phyloP scores from a whole-genome alignment of 2,113 vertebrate species.

The Dissostichus mawsoni region DNA sequence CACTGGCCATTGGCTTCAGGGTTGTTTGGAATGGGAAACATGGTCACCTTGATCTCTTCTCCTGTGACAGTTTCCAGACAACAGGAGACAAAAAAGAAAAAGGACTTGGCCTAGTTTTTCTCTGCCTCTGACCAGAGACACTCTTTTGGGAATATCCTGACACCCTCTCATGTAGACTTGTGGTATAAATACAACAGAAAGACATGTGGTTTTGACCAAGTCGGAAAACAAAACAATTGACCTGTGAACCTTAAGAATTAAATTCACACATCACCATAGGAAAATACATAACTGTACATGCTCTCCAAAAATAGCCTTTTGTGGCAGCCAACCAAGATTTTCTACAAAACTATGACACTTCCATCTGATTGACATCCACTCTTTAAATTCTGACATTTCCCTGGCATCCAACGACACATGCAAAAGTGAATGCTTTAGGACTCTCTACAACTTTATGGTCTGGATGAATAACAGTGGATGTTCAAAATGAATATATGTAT shows the following conservation, averaged over 20 bases:
- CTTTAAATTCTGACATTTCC: constrained; percentile 17
- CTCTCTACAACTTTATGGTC: constrained; percentile 47
- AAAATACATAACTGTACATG: constrained; percentile 2
- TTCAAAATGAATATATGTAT: constrained; percentile 65
- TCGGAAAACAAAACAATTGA: constrained; percentile 36
- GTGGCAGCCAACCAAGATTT: constrained; percentile 20
- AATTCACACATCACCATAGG: constrained; percentile 18
- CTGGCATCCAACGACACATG: neutral
- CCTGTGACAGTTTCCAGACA: constrained; percentile 68
- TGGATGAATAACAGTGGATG: constrained; percentile 66
- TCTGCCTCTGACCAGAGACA: constrained; percentile 21
- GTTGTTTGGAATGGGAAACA: constrained; percentile 49
- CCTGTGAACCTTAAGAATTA: neutral
- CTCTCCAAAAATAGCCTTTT: neutral
- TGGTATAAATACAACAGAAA: constrained; percentile 3
- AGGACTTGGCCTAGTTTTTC: constrained; percentile 46
- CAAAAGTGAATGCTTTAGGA: constrained; percentile 44
- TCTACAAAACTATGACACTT: constrained; percentile 13
- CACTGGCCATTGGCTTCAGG: constrained; percentile 22
- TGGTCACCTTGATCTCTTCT: constrained; percentile 65
- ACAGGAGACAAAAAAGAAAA: constrained; percentile 32
- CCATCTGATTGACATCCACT: neutral
- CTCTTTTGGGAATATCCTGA: constrained; percentile 24
- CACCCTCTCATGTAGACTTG: constrained; percentile 8
- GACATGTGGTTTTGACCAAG: constrained; percentile 26